Evolutionary conservation across 2,113 vertebrate genomes (phyloP).

Genomic region (Scomber colias): DNA sequence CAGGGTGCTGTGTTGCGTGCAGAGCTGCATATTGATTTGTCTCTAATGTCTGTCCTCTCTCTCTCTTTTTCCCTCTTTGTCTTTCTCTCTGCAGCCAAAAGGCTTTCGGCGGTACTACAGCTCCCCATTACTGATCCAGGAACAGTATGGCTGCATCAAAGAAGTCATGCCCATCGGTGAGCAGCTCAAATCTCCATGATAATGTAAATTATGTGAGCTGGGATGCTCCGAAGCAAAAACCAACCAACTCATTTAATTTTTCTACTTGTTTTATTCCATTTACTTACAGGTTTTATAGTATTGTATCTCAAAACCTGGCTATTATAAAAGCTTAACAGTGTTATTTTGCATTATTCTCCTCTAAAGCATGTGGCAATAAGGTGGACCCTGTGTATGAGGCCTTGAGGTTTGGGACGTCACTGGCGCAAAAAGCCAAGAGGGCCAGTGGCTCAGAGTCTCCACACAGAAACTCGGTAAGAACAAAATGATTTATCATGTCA

Average conservation of each 20-base stretch:
- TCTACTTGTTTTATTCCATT: constrained; percentile 10
- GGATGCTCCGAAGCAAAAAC: background rate
- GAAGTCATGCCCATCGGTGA: constrained; percentile 99
- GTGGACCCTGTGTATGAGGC: constrained; percentile 98
- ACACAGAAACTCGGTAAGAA: constrained; percentile 92
- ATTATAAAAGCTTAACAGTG: constrained; percentile 1
- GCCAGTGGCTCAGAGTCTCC: constrained; percentile 93
- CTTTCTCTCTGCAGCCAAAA: constrained; percentile 89
- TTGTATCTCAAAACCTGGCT: constrained; percentile 5
- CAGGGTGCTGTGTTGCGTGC: constrained; percentile 4
- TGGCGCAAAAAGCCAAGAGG: constrained; percentile 96
- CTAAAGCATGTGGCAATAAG: constrained; percentile 95
- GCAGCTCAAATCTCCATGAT: constrained; percentile 47
- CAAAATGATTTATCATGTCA: background rate
- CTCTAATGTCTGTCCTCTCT: constrained; percentile 24
- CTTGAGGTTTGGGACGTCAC: constrained; percentile 95
- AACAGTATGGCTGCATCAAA: constrained; percentile 98
- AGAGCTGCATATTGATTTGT: constrained; percentile 18
- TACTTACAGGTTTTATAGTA: background rate
- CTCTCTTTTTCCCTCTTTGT: constrained; percentile 45
- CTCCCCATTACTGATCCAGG: constrained; percentile 96
- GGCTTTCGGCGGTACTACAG: constrained; percentile 99
- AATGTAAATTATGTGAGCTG: background rate
- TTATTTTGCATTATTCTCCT: constrained; percentile 38
- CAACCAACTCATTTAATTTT: background rate